Percentiles rank a stretch among this genome's conserved stretches.
phyloP scores from a whole-genome alignment of 1,140 invertebrate species.

The Tetramorium alpestre region DNA sequence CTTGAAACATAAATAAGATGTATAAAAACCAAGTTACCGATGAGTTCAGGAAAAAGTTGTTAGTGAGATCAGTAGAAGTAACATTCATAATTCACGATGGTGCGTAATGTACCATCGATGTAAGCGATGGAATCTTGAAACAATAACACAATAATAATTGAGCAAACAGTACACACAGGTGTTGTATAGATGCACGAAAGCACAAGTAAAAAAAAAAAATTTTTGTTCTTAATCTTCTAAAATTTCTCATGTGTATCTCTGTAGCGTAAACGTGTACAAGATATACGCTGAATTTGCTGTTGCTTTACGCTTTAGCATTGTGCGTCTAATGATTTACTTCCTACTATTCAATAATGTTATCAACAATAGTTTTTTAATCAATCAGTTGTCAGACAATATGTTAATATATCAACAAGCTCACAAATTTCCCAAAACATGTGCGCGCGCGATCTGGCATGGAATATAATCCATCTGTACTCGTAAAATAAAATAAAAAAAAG shows the following conservation, averaged over 20 bases:
- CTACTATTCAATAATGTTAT: not conserved
- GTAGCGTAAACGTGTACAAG: not conserved
- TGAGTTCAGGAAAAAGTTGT: conserved; percentile 80
- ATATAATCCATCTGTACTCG: not conserved
- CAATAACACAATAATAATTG: conserved; percentile 67
- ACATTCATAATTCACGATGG: conserved; percentile 82
- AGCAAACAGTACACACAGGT: conserved; percentile 38
- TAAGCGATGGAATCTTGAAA: conserved; percentile 82
- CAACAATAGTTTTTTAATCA: not conserved
- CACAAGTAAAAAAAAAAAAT: not conserved
- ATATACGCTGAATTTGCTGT: not conserved
- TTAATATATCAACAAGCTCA: conserved; percentile 20
- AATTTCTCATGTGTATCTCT: not conserved
- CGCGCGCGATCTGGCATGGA: not conserved
- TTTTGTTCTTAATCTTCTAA: not conserved
- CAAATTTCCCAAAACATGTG: conserved; percentile 1
- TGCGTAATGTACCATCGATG: conserved; percentile 82
- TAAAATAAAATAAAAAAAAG: conserved; percentile 5
- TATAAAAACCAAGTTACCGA: conserved; percentile 74
- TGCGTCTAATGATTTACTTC: not conserved
- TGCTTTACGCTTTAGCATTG: not conserved
- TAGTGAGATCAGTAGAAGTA: conserved; percentile 79
- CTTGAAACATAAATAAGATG: conserved; percentile 55
- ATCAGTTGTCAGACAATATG: not conserved
- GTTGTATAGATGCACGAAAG: conserved; percentile 32